Percentiles rank a stretch among this genome's conserved stretches.
phyloP scores from a whole-genome alignment of 2,797 vertebrate genomes.

The Merluccius polli region DNA sequence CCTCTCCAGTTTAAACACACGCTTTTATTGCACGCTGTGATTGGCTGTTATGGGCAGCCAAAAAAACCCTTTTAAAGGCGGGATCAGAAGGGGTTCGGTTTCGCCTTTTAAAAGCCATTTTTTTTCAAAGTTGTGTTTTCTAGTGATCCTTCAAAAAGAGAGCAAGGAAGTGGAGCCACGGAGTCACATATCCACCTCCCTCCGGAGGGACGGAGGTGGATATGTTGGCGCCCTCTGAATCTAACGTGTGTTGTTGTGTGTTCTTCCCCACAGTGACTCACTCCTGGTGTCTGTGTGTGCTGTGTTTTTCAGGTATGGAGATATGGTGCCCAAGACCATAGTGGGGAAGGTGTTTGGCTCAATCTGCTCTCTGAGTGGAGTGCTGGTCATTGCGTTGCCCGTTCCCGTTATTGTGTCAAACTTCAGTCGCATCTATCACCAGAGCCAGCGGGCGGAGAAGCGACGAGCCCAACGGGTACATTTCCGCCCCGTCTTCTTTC shows the following conservation, averaged over 20 bases:
- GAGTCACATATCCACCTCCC: neutral
- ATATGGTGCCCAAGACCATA: slow-evolving; percentile 98
- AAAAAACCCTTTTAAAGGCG: neutral
- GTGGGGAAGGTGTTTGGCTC: slow-evolving; percentile 95
- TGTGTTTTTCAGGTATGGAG: slow-evolving; percentile 81
- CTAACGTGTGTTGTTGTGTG: neutral
- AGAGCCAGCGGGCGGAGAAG: slow-evolving; percentile 94
- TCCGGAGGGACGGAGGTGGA: too few relatives aligned
- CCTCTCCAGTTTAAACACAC: too few relatives aligned
- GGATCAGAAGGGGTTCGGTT: neutral
- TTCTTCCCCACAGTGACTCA: neutral
- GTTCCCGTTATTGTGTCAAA: slow-evolving; percentile 96
- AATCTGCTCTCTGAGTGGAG: slow-evolving; percentile 92
- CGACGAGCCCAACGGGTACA: slow-evolving; percentile 89
- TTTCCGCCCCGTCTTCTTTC: neutral
- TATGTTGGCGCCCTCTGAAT: too few relatives aligned
- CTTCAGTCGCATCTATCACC: slow-evolving; percentile 97
- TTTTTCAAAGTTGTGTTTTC: neutral
- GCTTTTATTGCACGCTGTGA: neutral
- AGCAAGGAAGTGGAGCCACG: neutral
- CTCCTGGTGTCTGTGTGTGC: neutral
- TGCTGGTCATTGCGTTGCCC: slow-evolving; percentile 92
- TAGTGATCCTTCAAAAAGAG: neutral
- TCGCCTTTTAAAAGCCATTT: neutral
- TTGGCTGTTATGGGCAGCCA: neutral